Percentiles rank a stretch among this genome's conserved stretches.
These are phyloP conservation scores for Epizoanthus rinbou DNA, from an alignment of 92 coral and sea anemone species.

Conservation along the genomic window DNA sequence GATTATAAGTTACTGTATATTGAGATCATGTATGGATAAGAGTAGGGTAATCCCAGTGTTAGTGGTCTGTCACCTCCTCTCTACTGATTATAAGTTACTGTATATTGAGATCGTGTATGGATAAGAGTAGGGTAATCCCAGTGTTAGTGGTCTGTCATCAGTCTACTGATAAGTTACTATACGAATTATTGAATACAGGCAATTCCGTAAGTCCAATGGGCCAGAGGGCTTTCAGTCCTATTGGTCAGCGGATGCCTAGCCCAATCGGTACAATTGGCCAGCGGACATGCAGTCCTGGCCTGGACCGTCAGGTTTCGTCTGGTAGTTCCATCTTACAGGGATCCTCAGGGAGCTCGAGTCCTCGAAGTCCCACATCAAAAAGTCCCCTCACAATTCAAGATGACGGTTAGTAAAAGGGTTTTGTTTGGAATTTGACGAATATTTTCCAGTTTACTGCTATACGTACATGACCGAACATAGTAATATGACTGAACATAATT, in stretches of 20 bases:
- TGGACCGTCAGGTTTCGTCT: constrained; percentile 55
- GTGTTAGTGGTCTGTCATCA: too few relatives aligned
- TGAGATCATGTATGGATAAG: too few relatives aligned
- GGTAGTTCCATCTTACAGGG: constrained; percentile 67
- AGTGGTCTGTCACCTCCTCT: too few relatives aligned
- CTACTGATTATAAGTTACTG: too few relatives aligned
- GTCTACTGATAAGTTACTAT: too few relatives aligned
- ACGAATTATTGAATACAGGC: background rate
- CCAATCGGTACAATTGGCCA: constrained; percentile 71
- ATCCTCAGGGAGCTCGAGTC: constrained; percentile 80
- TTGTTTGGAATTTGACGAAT: too few relatives aligned
- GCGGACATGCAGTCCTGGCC: constrained; percentile 61
- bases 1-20: too few relatives aligned
- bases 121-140: too few relatives aligned
- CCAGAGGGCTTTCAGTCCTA: constrained; percentile 62
- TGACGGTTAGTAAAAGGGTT: constrained; percentile 54
- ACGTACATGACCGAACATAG: too few relatives aligned
- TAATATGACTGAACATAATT: background rate
- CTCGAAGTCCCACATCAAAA: constrained; percentile 68
- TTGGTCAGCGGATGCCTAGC: constrained; percentile 41
- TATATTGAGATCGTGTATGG: too few relatives aligned
- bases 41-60: too few relatives aligned
- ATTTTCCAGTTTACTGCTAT: too few relatives aligned
- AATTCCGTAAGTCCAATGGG: constrained; percentile 70
- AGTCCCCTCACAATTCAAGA: constrained; percentile 70